phyloP scores from a whole-genome alignment of 2,888 invertebrate genomes.

The Limnephilus auricula region DNA sequence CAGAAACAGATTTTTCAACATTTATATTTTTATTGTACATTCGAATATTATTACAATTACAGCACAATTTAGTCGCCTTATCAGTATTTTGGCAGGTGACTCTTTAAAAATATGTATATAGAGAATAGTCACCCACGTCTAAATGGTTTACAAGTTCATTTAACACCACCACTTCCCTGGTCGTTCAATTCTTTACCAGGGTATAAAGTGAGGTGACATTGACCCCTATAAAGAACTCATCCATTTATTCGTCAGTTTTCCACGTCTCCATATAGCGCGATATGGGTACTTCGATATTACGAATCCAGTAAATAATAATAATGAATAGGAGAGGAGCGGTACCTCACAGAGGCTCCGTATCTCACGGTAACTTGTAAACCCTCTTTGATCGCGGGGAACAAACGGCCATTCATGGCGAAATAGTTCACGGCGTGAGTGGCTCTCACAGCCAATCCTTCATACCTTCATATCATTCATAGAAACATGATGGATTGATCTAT shows the following conservation, averaged over 20 bases:
- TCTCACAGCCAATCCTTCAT: neutral
- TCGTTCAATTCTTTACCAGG: too few species aligned
- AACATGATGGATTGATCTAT: slow-evolving; percentile 47
- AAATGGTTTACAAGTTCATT: too few species aligned
- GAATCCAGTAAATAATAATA: neutral
- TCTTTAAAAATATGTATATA: too few species aligned
- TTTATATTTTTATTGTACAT: too few species aligned
- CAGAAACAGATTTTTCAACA: too few species aligned
- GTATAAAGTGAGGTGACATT: neutral
- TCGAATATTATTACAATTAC: too few species aligned
- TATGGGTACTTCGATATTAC: neutral
- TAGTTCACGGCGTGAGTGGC: slow-evolving; percentile 18
- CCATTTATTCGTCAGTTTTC: neutral
- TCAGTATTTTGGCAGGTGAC: too few species aligned
- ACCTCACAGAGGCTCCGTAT: neutral
- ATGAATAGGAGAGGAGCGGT: neutral
- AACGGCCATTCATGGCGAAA: slow-evolving; percentile 14
- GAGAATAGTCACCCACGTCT: too few species aligned
- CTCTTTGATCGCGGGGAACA: slow-evolving; percentile 31
- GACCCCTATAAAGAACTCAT: neutral
- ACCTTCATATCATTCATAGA: slow-evolving; percentile 18
- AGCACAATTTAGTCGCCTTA: too few species aligned
- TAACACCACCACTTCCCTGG: too few species aligned
- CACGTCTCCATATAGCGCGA: neutral
- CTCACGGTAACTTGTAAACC: slow-evolving; percentile 22